Evolutionary conservation across 2,113 vertebrate species (phyloP).

Genomic region (Hippolais icterina): DNA sequence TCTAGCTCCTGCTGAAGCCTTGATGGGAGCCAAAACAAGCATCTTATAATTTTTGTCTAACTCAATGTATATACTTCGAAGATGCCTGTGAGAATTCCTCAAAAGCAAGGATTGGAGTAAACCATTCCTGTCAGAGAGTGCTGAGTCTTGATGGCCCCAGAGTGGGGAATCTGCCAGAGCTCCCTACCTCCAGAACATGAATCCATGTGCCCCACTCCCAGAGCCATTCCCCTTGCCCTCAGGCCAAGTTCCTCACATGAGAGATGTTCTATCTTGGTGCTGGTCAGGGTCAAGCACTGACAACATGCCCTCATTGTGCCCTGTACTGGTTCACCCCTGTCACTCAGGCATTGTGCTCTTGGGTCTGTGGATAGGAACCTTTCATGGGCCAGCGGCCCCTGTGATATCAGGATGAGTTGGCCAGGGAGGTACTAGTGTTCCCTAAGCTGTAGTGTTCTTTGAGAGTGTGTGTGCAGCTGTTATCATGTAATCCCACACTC

Average conservation of each 20-base stretch:
- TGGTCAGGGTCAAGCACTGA: not conserved
- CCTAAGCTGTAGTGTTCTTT: not conserved
- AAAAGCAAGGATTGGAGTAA: not conserved
- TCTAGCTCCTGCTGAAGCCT: not conserved
- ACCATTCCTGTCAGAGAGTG: not conserved
- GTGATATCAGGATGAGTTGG: not conserved
- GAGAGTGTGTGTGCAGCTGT: not conserved
- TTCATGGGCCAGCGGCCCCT: not conserved
- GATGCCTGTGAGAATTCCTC: not conserved
- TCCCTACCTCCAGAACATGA: not conserved
- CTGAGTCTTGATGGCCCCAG: not conserved
- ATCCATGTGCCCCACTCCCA: not conserved
- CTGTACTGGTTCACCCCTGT: not conserved
- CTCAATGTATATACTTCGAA: not conserved
- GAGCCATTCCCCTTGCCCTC: not conserved
- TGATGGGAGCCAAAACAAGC: not conserved
- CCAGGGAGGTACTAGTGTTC: fast-evolving
- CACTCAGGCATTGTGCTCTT: not conserved
- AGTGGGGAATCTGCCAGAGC: not conserved
- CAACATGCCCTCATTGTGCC: fast-evolving
- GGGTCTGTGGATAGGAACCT: not conserved
- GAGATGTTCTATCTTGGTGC: not conserved
- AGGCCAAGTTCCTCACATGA: not conserved
- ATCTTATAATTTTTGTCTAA: not conserved
- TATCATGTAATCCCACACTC: not conserved